phyloP scores from a whole-genome alignment of 2,113 vertebrate species.

The Dolichotis patagonum region DNA sequence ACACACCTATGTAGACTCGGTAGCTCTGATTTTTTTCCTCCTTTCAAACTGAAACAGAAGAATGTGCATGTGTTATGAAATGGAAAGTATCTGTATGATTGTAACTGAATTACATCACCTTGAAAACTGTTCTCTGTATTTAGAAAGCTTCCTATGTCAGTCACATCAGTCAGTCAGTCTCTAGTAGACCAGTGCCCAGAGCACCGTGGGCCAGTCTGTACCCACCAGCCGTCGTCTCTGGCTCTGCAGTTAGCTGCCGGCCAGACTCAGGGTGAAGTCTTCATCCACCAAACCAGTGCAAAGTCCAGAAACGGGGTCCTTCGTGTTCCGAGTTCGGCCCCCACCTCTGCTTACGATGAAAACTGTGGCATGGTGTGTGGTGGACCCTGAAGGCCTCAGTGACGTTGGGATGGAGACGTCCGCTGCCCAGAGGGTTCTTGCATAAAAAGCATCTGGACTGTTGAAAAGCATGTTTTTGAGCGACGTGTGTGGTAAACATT shows the following conservation, averaged over 20 bases:
- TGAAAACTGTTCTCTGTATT: conserved; percentile 38
- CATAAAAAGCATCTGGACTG: background rate
- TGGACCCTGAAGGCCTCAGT: rapidly evolving
- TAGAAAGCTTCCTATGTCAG: background rate
- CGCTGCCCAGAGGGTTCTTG: background rate
- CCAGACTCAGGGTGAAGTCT: background rate
- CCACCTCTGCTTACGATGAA: background rate
- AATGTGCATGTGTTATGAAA: background rate
- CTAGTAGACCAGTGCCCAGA: background rate
- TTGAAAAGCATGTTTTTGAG: conserved; percentile 46
- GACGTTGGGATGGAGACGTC: background rate
- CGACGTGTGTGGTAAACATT: background rate
- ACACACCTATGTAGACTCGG: background rate
- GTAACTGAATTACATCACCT: background rate
- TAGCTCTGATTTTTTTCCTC: background rate
- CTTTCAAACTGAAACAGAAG: background rate
- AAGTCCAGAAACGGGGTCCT: background rate
- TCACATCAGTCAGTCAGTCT: background rate
- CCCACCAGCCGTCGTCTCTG: rapidly evolving
- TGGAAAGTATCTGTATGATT: background rate
- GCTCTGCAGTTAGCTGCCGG: background rate
- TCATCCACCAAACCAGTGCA: background rate
- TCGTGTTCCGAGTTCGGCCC: background rate
- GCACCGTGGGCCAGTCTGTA: background rate
- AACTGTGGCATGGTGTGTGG: background rate